Evolutionary conservation across 2,113 vertebrate species (phyloP), one percentile per base, ranked within the genome.

Genomic region (Myotis lucifugus): DNA sequence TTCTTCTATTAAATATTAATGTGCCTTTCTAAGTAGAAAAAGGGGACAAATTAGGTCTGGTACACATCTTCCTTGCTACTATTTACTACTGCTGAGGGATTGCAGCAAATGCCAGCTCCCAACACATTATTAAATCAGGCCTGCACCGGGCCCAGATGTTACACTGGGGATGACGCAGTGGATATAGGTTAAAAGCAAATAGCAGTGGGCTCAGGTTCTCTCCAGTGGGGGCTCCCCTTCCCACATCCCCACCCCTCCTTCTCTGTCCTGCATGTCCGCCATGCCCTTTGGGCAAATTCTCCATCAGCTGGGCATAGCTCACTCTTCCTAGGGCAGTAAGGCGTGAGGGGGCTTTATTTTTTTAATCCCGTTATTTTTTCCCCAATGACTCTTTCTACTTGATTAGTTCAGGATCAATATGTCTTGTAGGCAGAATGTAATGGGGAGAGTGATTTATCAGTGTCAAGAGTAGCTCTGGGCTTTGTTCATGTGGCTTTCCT

Each of bases 1-100:
- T 97, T 97, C 92, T 98, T 97, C 77, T 96, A 96, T 97, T 96
- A 95, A 97, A 97, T 98, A 98, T 97, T 98, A 96, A 97, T 94
- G 95, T 93, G 86, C 77, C 96, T 96, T 96, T 96, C 92, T 97
- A 83, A 96, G 88, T 89, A 96, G 85, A 93, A 89, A 92, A 95
- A 95, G 15, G 34, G 95, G 85, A 61, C 61, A 92, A 81, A 77
- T 95, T 92, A 97, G 84, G 34, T 96, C 97, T 96, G 97, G 64
- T 79, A 94, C 93, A 12, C 67, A 95, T 40, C 82, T 92, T 92
- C 84, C 82, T 50, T 87, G 84, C 79, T 40, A 5, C 89, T 95
- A 29, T 97, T 98, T 96, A 93, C 88, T 12, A 8, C 87, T 74
- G 91, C 37, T 88, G 52, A 0, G 48, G 85, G 83, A 98, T 54